phyloP scores from a whole-genome alignment of 2,797 vertebrate genomes.

The Acipenser oxyrinchus region DNA sequence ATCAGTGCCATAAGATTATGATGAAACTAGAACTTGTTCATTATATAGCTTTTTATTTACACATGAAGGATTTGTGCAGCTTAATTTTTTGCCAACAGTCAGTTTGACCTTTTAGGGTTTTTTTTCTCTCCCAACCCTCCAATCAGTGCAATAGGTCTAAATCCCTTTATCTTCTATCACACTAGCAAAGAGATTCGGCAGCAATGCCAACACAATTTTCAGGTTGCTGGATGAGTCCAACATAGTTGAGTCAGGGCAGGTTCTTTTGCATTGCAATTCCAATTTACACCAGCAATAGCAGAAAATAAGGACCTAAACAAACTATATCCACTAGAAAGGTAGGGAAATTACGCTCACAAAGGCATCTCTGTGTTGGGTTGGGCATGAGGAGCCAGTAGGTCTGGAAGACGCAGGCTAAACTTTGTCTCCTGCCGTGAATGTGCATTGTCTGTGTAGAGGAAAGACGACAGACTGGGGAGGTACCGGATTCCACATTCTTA shows the following conservation, averaged over 20 bases:
- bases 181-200: background rate
- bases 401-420: conserved; percentile 85
- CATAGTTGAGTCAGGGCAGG: conserved; percentile 36
- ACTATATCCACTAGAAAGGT: conserved; percentile 68
- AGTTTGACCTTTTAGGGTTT: conserved; percentile 25
- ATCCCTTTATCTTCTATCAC: conserved; percentile 35
- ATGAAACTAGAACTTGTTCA: conserved; percentile 60
- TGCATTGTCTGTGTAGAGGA: conserved; percentile 75
- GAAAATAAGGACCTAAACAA: conserved; percentile 65
- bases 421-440: conserved; percentile 81
- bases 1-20: conserved; percentile 36
- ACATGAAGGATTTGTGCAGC: no score
- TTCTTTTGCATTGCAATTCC: conserved; percentile 65
- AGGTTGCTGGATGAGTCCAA: conserved; percentile 39
- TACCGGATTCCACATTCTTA: conserved; percentile 56
- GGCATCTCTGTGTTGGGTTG: conserved; percentile 91
- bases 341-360: conserved; percentile 98
- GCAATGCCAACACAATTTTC: conserved; percentile 22
- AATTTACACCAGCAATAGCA: conserved; percentile 55
- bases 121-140: conserved; percentile 5
- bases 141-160: conserved; percentile 31
- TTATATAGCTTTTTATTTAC: no score
- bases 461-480: conserved; percentile 57
- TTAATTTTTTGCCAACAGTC: conserved; percentile 37
- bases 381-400: conserved; percentile 96